Conservation (phyloP, 2,113 vertebrate species). For the Passerina amoena region DNA sequence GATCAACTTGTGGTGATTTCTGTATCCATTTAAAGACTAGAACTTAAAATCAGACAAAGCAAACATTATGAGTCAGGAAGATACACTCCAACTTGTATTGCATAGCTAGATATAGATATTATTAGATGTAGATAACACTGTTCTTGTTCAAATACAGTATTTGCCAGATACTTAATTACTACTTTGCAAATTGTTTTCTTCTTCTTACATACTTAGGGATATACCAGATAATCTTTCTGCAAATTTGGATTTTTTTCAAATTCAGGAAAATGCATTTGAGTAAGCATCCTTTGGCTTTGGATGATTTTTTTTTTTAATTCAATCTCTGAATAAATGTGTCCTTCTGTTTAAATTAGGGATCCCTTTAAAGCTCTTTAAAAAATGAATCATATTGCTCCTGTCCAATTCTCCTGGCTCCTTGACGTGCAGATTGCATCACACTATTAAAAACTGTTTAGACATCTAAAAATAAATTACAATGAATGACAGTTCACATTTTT, state of each 20-base stretch:
- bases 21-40: slow-evolving; percentile 58
- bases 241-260: slow-evolving; percentile 41
- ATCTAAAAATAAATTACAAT: slow-evolving; percentile 39
- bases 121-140: slow-evolving; percentile 41
- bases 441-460: slow-evolving; percentile 37
- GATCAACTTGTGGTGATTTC: slow-evolving; percentile 58
- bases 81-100: slow-evolving; percentile 51
- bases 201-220: slow-evolving; percentile 11
- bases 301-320: background rate
- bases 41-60: slow-evolving; percentile 55
- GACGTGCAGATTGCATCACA: slow-evolving; percentile 30
- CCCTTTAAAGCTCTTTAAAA: slow-evolving; percentile 30
- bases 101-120: slow-evolving; percentile 11
- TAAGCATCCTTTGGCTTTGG: background rate
- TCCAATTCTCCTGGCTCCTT: slow-evolving; percentile 42
- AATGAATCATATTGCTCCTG: slow-evolving; percentile 39
- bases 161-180: slow-evolving; percentile 59
- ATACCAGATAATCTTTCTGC: slow-evolving; percentile 31
- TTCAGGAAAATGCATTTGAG: slow-evolving; percentile 32
- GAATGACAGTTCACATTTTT: slow-evolving; percentile 38
- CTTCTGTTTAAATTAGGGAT: slow-evolving; percentile 30
- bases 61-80: slow-evolving; percentile 48
- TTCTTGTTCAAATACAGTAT: slow-evolving; percentile 46
- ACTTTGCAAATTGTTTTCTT: slow-evolving; percentile 60
- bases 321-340: background rate